Evolutionary conservation across 2,888 invertebrate species (phyloP).

Genomic region (Rotaria socialis): DNA sequence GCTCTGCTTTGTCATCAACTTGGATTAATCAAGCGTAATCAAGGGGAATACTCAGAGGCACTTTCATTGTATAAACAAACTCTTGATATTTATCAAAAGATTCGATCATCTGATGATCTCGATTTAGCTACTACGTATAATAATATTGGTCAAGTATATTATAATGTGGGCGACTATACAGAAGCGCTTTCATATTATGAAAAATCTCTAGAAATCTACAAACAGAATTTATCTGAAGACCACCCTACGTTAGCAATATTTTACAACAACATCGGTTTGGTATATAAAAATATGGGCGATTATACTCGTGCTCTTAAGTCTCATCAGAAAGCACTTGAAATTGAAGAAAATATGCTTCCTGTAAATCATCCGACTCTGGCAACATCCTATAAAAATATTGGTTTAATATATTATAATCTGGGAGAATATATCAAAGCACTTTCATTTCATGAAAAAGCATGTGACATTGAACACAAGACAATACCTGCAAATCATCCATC

Average conservation of each 20-base stretch:
- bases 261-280: neutral
- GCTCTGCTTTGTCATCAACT: conserved; percentile 27
- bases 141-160: neutral
- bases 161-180: neutral
- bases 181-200: neutral
- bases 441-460: neutral
- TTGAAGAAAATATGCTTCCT: neutral
- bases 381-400: neutral
- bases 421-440: neutral
- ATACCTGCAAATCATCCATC: neutral
- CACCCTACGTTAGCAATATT: neutral
- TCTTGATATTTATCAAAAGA: neutral
- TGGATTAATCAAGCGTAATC: conserved; percentile 5
- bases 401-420: neutral
- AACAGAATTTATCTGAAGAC: neutral
- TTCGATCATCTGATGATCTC: neutral
- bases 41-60: neutral
- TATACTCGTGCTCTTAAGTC: neutral
- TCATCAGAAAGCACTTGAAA: neutral
- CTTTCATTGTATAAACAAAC: neutral
- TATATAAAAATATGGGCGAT: neutral
- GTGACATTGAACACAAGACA: neutral
- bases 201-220: neutral
- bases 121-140: neutral
- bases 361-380: neutral